Conservation (phyloP, 2,113 vertebrate species). For the Pseudorectes ferrugineus region DNA sequence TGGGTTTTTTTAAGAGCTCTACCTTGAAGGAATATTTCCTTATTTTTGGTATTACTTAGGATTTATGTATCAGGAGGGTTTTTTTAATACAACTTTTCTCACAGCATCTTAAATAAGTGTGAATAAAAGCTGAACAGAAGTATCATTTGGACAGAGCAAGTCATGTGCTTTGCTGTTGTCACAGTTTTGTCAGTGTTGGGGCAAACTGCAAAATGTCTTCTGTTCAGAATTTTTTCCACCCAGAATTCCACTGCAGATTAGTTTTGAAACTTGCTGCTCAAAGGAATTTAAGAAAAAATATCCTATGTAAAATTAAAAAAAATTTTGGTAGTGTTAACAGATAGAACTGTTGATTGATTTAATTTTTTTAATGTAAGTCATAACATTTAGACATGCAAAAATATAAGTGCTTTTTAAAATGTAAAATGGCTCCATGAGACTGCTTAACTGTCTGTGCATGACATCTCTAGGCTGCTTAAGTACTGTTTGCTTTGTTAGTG, state of each 20-base stretch:
- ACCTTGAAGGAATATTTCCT: background rate
- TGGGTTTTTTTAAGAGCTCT: background rate
- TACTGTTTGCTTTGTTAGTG: background rate
- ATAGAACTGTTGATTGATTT: background rate
- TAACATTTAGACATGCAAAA: conserved; percentile 15
- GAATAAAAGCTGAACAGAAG: background rate
- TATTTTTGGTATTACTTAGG: background rate
- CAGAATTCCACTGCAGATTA: background rate
- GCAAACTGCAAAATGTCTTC: background rate
- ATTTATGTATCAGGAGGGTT: background rate
- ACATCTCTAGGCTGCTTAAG: background rate
- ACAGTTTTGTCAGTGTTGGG: background rate
- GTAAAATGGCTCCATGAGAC: background rate
- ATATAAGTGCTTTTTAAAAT: background rate
- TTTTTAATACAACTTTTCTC: background rate
- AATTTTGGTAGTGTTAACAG: background rate
- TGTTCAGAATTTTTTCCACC: background rate
- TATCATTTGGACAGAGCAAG: background rate
- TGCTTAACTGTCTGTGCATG: background rate
- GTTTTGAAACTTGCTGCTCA: background rate
- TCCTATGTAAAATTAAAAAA: background rate
- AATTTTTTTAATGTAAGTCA: background rate
- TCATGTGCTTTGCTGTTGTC: background rate
- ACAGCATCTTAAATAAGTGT: background rate
- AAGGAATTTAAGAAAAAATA: background rate